Percentiles rank a stretch among this genome's conserved stretches.
These are phyloP conservation scores for Vulpes vulpes DNA, from an alignment of 2,113 vertebrate genomes.

Conservation along the genomic window DNA sequence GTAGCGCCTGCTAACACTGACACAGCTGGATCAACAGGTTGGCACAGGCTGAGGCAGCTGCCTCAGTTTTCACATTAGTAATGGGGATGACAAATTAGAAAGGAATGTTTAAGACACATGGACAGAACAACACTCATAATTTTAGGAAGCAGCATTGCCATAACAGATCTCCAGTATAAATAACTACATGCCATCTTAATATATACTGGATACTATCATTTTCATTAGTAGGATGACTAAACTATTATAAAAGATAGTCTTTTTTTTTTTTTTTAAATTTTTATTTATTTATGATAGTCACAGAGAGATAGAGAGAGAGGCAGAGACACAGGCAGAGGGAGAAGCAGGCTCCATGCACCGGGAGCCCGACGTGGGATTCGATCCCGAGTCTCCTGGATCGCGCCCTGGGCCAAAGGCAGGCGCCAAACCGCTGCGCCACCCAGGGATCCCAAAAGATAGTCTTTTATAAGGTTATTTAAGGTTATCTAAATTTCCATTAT, in stretches of 20 bases:
- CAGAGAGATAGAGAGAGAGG: too few relatives aligned
- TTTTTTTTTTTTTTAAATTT: too few relatives aligned
- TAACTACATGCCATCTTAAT: conserved; percentile 5
- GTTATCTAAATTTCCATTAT: conserved; percentile 49
- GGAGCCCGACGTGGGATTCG: too few relatives aligned
- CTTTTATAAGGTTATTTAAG: background rate
- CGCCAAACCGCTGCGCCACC: too few relatives aligned
- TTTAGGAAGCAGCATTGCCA: background rate
- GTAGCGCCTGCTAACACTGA: background rate
- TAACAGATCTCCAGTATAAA: conserved; percentile 29
- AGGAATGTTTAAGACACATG: background rate
- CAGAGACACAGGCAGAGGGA: too few relatives aligned
- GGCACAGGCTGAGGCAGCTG: background rate
- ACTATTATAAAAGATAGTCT: conserved; percentile 8
- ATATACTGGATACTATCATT: background rate
- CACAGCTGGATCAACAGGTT: background rate
- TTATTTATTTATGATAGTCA: too few relatives aligned
- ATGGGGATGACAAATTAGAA: background rate
- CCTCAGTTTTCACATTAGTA: conserved; percentile 31
- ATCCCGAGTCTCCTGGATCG: too few relatives aligned
- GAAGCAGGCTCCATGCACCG: too few relatives aligned
- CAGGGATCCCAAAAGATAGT: conserved; percentile 12
- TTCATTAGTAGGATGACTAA: background rate
- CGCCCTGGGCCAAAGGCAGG: too few relatives aligned
- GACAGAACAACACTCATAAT: background rate